Percentiles rank a stretch among this genome's conserved stretches.
Conservation (phyloP, 2,888 invertebrate genomes). For the Labia minor region DNA sequence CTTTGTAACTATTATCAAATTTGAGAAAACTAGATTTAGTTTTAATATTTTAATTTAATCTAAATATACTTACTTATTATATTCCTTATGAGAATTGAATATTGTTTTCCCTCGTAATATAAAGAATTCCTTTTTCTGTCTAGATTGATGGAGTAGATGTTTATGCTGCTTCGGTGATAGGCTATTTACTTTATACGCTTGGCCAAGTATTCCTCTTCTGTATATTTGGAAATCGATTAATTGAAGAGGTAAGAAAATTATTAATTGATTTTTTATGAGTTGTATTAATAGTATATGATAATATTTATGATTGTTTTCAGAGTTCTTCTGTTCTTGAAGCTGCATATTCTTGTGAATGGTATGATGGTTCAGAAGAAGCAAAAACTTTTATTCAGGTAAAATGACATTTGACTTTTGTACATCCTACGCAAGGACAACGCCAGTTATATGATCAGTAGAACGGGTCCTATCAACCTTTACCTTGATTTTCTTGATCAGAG, state of each 20-base stretch:
- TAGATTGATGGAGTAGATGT: constrained; percentile 64
- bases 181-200: constrained; percentile 66
- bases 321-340: constrained; percentile 87
- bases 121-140: too few relatives aligned
- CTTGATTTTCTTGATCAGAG: too few relatives aligned
- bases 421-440: too few relatives aligned
- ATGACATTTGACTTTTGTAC: too few relatives aligned
- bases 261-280: neutral
- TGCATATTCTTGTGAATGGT: constrained; percentile 83
- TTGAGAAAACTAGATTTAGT: too few relatives aligned
- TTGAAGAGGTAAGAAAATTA: constrained; percentile 60
- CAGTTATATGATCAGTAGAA: too few relatives aligned
- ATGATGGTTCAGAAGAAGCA: constrained; percentile 80
- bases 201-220: constrained; percentile 81
- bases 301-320: constrained; percentile 36
- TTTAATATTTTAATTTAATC: too few relatives aligned
- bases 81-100: too few relatives aligned
- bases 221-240: constrained; percentile 73
- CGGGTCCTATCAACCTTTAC: too few relatives aligned
- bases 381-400: constrained; percentile 59
- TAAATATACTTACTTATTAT: too few relatives aligned
- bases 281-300: neutral
- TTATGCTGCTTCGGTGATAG: constrained; percentile 66
- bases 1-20: too few relatives aligned
- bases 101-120: too few relatives aligned